Conservation (phyloP, 2,797 vertebrate species). For the Arrhamphus sclerolepis region DNA sequence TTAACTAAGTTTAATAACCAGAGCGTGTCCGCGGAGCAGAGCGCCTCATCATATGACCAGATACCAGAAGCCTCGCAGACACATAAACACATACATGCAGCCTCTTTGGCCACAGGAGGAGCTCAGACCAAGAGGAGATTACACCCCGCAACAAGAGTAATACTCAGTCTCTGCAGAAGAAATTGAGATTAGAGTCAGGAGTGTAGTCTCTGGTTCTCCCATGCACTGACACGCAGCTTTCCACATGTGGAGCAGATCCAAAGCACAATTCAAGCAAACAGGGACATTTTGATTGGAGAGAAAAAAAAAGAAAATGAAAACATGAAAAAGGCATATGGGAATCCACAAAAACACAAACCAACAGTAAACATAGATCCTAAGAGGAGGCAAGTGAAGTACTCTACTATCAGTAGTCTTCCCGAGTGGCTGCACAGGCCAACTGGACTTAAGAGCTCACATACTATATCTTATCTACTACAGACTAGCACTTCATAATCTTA, state of each 20-base stretch:
- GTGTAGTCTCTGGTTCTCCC: conserved; percentile 62
- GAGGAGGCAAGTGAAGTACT: conserved; percentile 38
- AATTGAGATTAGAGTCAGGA: conserved; percentile 66
- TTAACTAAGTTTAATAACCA: conserved; percentile 79
- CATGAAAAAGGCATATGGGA: conserved; percentile 12
- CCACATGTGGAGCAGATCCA: conserved; percentile 44
- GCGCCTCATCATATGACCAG: conserved; percentile 72
- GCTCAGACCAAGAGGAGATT: conserved; percentile 68
- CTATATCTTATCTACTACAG: conserved; percentile 65
- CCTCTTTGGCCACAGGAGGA: conserved; percentile 49
- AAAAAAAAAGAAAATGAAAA: not conserved
- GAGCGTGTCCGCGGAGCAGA: conserved; percentile 67
- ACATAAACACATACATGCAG: conserved; percentile 25
- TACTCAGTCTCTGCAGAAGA: conserved; percentile 64
- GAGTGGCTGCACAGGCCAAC: conserved; percentile 49
- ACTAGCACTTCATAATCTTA: conserved; percentile 67
- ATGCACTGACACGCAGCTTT: conserved; percentile 55
- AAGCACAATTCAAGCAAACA: conserved; percentile 32
- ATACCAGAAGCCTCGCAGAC: conserved; percentile 43
- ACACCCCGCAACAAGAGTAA: conserved; percentile 70
- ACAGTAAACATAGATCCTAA: conserved; percentile 11
- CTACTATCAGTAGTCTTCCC: conserved; percentile 49
- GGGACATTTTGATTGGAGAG: conserved; percentile 32
- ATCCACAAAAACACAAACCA: conserved; percentile 11
- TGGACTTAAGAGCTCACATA: conserved; percentile 58